Evolutionary conservation across 2,113 vertebrate species (phyloP), one percentile per base, ranked within the genome.

Genomic region (Sporophila hypoxantha): DNA sequence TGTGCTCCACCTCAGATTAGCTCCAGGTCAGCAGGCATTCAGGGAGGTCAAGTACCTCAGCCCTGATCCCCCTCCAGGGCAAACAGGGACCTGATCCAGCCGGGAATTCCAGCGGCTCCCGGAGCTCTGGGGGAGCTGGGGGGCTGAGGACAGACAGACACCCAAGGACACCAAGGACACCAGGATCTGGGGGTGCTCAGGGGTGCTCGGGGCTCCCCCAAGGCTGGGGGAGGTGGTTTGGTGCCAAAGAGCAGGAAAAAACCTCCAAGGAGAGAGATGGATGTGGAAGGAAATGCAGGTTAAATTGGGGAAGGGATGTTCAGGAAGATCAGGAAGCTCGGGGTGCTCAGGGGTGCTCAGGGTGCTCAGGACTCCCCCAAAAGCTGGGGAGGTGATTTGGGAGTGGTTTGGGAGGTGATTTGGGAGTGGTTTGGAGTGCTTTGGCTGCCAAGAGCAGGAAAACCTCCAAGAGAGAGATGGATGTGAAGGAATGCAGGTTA

Each of bases 191-290:
- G n/a, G n/a, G n/a, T n/a, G n/a, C n/a, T n/a, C n/a, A 18, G 17
- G 14, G 18, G 44, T 15, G 17, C 17, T 20, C 8, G 0, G 47
- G 64, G 36, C 21, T 56, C 14, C 47, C 21, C 46, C 46, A 47
- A 8, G 27, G 5, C 9, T 3, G 3, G 25, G 22, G 23, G 20
- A 44, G 5, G 22, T 0, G 30, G 20, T 76, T 21, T 53, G 55
- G 65, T 88, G 49, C 22, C 94, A 91, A 85, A 94, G 5, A 44
- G 52, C 10, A 15, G 22, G 18, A 75, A 84, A 84, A 94, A 52
- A 21, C 66, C 36, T 52, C 3, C 44, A 41, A 50, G 44, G 41
- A 57, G 3, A 4, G 36, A 82, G 42, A 5, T 7, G 5, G 30
- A 82, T 49, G 42, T 6, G 20, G 4, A 32, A 41, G 29, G 25